Evolutionary conservation across 1,140 invertebrate genomes (phyloP), one percentile per base, ranked within the genome.

Genomic region (Papilio dardanus): DNA sequence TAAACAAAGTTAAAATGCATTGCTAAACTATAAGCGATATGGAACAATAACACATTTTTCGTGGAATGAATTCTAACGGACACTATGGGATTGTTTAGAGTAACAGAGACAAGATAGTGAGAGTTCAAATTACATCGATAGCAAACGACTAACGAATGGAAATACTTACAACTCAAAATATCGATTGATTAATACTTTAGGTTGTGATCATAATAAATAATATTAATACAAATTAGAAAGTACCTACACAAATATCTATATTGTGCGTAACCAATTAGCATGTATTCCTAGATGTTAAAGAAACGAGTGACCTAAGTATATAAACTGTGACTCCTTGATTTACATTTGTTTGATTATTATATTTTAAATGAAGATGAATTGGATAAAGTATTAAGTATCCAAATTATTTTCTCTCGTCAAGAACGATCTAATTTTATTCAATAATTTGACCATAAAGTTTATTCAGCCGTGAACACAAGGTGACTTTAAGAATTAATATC

Each of bases 401-500:
- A 37, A n/a, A 19, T 19, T n/a, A 46, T 19, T n/a, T n/a, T 28
- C 19, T 10, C 21, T 46, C 24, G 68, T 21, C 67, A 42, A 69
- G 24, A 46, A 71, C 40, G 28, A 31, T 50, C 28, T 10, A 16
- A 16, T 71, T 71, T 31, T 46, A 50, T 46, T 46, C 24, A 28
- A 71, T 2, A 71, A 71, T n/a, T 46, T 30, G 28, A 24, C 28
- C 37, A 50, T 71, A 50, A 46, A 30, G 24, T 71, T 71, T 71
- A 50, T 35, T 54, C 71, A 73, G 71, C 76, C 66, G 74, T 54
- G 54, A 67, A 67, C 71, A 71, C 40, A 46, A 30, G 68, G 24
- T 71, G 37, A 1, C 42, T 30, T 73, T 33, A 2, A 21, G 35
- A 73, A 73, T 76, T 74, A 58, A 35, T 71, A 67, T 46, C 76